Conservation (phyloP, 2,888 invertebrate species). For the Stenolophus ochropezus region DNA sequence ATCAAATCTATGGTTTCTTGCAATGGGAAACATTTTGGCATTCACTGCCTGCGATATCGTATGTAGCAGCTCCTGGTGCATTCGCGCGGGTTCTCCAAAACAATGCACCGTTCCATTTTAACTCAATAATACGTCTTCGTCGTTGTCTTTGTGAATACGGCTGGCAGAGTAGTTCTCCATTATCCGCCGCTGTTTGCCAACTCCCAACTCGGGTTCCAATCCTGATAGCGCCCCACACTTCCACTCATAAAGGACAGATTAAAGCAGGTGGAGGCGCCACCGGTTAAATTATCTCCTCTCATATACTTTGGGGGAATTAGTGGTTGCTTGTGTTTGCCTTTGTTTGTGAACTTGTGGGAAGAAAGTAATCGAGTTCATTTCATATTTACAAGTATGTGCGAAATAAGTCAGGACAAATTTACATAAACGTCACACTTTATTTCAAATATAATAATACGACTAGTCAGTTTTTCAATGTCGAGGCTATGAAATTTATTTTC, state of each 20-base stretch:
- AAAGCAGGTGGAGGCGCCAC: not conserved
- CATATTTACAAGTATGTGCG: too few relatives aligned
- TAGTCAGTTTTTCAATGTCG: too few relatives aligned
- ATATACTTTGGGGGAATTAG: not conserved
- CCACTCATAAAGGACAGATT: not conserved
- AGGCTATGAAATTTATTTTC: too few relatives aligned
- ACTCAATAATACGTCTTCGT: constrained; percentile 40
- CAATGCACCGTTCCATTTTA: constrained; percentile 36
- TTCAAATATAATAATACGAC: too few relatives aligned
- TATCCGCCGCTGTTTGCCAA: not conserved
- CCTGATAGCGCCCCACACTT: not conserved
- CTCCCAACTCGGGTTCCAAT: not conserved
- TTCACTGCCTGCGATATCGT: not conserved
- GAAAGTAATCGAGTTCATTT: too few relatives aligned
- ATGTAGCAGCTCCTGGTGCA: not conserved
- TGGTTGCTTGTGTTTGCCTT: too few relatives aligned
- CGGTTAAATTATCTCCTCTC: not conserved
- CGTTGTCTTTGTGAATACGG: not conserved
- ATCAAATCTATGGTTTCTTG: too few relatives aligned
- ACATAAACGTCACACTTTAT: too few relatives aligned
- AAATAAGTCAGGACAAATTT: too few relatives aligned
- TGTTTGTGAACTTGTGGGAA: too few relatives aligned
- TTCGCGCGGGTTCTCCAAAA: not conserved
- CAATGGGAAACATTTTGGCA: not conserved
- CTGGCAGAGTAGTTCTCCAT: not conserved